Evolutionary conservation across 2,888 invertebrate genomes (phyloP).

Genomic region (Trissolcus japonicus): DNA sequence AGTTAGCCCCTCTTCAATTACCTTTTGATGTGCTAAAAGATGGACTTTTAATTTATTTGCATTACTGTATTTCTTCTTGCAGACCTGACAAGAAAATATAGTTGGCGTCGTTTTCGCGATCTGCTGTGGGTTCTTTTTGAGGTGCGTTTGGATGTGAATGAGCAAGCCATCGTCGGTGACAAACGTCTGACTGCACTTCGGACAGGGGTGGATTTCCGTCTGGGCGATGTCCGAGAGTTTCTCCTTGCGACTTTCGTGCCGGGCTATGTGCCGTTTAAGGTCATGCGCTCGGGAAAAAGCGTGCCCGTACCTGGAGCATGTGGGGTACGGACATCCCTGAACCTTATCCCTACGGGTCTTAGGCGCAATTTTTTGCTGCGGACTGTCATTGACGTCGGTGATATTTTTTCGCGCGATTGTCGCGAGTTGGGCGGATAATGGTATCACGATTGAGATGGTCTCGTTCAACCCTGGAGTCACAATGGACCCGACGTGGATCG

Average conservation of each 20-base stretch:
- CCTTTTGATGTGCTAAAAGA: conserved; percentile 69
- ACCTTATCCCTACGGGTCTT: conserved; percentile 65
- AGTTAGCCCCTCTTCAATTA: conserved; percentile 51
- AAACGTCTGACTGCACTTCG: conserved; percentile 63
- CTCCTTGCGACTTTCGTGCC: conserved; percentile 71
- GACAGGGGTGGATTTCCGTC: conserved; percentile 60
- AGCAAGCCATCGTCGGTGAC: conserved; percentile 56
- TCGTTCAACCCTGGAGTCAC: conserved; percentile 69
- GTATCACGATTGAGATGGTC: conserved; percentile 72
- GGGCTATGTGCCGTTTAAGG: conserved; percentile 71
- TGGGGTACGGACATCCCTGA: conserved; percentile 73
- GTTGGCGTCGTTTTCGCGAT: conserved; percentile 51
- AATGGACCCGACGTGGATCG: conserved; percentile 70
- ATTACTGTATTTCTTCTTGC: conserved; percentile 70
- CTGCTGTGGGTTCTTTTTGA: conserved; percentile 41
- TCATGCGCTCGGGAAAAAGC: conserved; percentile 74
- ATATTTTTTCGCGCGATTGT: conserved; percentile 64
- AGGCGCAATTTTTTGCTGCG: conserved; percentile 20
- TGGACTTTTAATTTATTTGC: conserved; percentile 70
- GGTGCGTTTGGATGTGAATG: conserved; percentile 61
- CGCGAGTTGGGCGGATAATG: conserved; percentile 69
- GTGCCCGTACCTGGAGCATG: conserved; percentile 70
- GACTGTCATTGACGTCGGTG: conserved; percentile 54
- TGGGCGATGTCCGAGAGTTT: conserved; percentile 60
- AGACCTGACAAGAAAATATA: conserved; percentile 67